phyloP scores from a whole-genome alignment of 2,888 invertebrate species.

The Corythucha ciliata region DNA sequence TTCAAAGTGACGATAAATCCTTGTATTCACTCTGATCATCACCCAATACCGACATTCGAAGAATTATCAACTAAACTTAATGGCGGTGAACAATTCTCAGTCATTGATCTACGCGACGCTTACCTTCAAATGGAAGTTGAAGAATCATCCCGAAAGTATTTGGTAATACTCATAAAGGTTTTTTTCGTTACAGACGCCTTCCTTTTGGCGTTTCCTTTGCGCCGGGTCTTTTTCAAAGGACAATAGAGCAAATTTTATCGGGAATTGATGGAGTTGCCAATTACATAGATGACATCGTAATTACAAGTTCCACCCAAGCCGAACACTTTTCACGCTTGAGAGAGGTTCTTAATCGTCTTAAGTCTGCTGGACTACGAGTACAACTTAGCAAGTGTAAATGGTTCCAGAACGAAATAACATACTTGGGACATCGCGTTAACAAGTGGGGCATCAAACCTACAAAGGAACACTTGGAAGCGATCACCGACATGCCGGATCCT shows the following conservation, averaged over 20 bases:
- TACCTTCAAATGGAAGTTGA: slow-evolving; percentile 6
- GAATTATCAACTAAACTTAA: slow-evolving; percentile 4
- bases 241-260: neutral
- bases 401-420: slow-evolving; percentile 7
- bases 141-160: slow-evolving; percentile 1
- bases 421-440: slow-evolving; percentile 4
- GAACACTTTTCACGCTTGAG: neutral
- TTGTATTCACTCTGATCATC: too few species aligned
- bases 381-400: slow-evolving; percentile 4
- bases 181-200: slow-evolving; percentile 10
- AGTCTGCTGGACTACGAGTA: slow-evolving; percentile 1
- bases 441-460: slow-evolving; percentile 4
- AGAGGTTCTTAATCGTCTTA: neutral
- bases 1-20: slow-evolving; percentile 1
- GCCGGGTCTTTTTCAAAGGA: slow-evolving; percentile 1
- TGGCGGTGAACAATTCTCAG: slow-evolving; percentile 1
- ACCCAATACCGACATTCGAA: slow-evolving; percentile 9
- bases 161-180: slow-evolving; percentile 3
- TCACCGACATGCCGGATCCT: neutral
- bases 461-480: neutral
- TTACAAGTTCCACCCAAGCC: neutral
- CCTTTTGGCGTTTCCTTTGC: slow-evolving; percentile 3
- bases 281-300: too few species aligned
- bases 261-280: slow-evolving; percentile 1
- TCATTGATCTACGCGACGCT: slow-evolving; percentile 2